Percentiles rank a stretch among this genome's conserved stretches.
Evolutionary conservation across 2,797 vertebrate genomes (phyloP).

Genomic region (Erpetoichthys calabaricus): DNA sequence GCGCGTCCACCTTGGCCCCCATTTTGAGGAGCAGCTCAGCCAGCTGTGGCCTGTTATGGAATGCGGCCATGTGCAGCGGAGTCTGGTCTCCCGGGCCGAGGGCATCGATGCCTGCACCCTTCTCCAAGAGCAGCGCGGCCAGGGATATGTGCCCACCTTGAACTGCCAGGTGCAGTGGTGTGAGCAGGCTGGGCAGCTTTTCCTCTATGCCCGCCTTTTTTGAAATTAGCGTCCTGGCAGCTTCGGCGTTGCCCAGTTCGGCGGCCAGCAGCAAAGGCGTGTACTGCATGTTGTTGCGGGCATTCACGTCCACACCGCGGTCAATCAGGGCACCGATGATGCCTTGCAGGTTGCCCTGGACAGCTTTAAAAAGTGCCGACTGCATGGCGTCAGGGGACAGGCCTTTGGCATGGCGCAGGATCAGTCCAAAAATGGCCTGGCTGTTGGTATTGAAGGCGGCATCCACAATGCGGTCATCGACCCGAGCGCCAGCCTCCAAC

Average conservation of each 20-base stretch:
- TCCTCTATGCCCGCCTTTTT: slow-evolving; percentile 41
- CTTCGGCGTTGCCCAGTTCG: slow-evolving; percentile 42
- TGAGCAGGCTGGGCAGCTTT: slow-evolving; percentile 37
- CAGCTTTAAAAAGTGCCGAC: slow-evolving; percentile 51
- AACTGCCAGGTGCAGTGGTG: slow-evolving; percentile 45
- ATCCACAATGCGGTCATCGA: slow-evolving; percentile 30
- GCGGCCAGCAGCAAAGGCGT: slow-evolving; percentile 55
- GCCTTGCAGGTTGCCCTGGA: slow-evolving; percentile 39
- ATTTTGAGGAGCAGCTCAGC: slow-evolving; percentile 30
- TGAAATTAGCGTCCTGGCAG: slow-evolving; percentile 39
- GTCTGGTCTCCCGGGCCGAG: slow-evolving; percentile 37
- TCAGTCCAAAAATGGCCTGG: slow-evolving; percentile 34
- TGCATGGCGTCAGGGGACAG: slow-evolving; percentile 30
- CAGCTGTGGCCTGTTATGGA: slow-evolving; percentile 31
- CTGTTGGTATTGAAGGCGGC: slow-evolving; percentile 39
- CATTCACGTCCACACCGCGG: slow-evolving; percentile 41
- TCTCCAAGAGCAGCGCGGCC: slow-evolving; percentile 35
- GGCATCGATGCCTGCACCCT: slow-evolving; percentile 40
- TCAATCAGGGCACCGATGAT: slow-evolving; percentile 41
- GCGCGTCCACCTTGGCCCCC: slow-evolving; percentile 46
- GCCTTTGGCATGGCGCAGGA: slow-evolving; percentile 39
- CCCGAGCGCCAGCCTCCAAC: slow-evolving; percentile 38
- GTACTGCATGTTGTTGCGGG: slow-evolving; percentile 36
- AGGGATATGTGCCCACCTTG: slow-evolving; percentile 32
- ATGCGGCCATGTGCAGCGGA: slow-evolving; percentile 46